phyloP scores from a whole-genome alignment of 1,140 invertebrate genomes.

The Drosophila mayri region DNA sequence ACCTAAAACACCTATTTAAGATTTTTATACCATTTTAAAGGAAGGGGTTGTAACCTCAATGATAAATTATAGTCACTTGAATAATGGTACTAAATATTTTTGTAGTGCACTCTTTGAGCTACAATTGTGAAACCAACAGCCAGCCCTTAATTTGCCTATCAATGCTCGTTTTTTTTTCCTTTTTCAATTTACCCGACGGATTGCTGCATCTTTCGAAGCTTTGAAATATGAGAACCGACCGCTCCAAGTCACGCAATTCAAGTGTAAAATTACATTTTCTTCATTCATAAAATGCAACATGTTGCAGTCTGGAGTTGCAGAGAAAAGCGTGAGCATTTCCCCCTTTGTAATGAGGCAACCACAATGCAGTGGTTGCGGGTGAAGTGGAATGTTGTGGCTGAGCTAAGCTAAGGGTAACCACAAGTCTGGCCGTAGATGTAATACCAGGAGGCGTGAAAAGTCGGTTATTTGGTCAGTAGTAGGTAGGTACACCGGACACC shows the following conservation, averaged over 20 bases:
- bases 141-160: conserved; percentile 64
- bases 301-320: conserved; percentile 22
- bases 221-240: conserved; percentile 63
- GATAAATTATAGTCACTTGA: background rate
- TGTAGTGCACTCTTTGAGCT: conserved; percentile 8
- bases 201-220: conserved; percentile 43
- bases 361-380: conserved; percentile 44
- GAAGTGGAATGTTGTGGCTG: conserved; percentile 40
- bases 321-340: conserved; percentile 78
- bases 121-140: conserved; percentile 33
- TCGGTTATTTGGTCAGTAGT: conserved; percentile 77
- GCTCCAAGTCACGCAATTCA: conserved; percentile 73
- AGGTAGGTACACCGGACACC: conserved; percentile 52
- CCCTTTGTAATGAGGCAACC: conserved; percentile 65
- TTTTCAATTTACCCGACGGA: conserved; percentile 60
- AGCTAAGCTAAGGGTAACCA: background rate
- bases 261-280: conserved; percentile 79
- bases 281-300: conserved; percentile 64
- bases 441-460: conserved; percentile 65
- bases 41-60: too few species aligned
- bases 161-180: conserved; percentile 33
- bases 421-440: conserved; percentile 48
- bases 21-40: too few species aligned
- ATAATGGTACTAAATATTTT: background rate
- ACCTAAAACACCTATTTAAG: background rate